A percentile compares a stretch with the other conserved stretches of the same genome.
These are phyloP conservation scores for Nymphalis c-album DNA, from an alignment of 2,888 invertebrate genomes.

Conservation along the genomic window DNA sequence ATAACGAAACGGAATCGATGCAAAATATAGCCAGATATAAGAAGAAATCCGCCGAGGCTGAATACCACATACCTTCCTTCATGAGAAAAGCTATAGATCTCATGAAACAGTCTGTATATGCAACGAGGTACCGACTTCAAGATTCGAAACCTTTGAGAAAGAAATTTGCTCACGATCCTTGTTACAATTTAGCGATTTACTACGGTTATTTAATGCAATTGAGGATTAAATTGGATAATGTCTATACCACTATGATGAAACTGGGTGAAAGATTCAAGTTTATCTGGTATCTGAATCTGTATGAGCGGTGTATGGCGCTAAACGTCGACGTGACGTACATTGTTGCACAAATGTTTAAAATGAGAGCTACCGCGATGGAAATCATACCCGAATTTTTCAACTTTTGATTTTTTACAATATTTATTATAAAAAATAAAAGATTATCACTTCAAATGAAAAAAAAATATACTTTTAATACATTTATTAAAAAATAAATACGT, in stretches of 20 bases:
- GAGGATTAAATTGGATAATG: conserved; percentile 46
- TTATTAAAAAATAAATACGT: conserved; percentile 34
- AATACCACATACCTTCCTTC: conserved; percentile 1
- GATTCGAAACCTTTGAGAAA: conserved; percentile 41
- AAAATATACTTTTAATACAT: conserved; percentile 10
- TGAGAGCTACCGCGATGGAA: conserved; percentile 15
- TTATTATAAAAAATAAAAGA: too few species aligned
- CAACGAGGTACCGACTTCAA: conserved; percentile 44
- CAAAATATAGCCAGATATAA: not conserved
- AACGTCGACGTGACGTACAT: conserved; percentile 45
- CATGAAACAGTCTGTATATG: conserved; percentile 51
- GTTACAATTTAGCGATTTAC: conserved; percentile 46
- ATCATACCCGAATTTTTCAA: not conserved
- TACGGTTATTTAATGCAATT: conserved; percentile 47
- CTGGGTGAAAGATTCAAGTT: conserved; percentile 38
- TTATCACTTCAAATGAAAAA: not conserved
- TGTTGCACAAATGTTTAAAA: conserved; percentile 42
- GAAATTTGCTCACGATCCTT: not conserved
- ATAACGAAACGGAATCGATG: conserved; percentile 18
- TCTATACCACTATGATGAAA: conserved; percentile 36
- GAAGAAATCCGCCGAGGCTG: conserved; percentile 6
- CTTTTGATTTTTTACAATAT: too few species aligned
- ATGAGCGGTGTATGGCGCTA: conserved; percentile 48
- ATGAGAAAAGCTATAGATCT: conserved; percentile 37
- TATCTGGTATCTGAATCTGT: conserved; percentile 48